Base-by-base conservation (phyloP, 1,140 invertebrate genomes). In the Aphaenogaster ashmeadi region DNA sequence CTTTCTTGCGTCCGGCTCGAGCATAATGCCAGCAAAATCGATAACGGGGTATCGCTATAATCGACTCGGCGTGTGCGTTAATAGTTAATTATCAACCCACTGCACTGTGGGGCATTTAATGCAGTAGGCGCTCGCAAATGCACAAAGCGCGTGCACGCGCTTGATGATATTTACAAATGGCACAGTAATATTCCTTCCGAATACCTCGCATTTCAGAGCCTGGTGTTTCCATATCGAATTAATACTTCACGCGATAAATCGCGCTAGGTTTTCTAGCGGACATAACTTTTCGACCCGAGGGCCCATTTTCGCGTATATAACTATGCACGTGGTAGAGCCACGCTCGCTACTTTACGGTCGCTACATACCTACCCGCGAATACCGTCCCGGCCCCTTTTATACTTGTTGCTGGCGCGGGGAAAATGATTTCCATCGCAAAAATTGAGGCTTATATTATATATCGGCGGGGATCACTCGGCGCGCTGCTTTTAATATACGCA, bases 341-440 rank as follows among this genome's bases (percentile, higher is more conserved):
- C 8, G 6, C 27, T 36, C 21, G 56, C 54, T 66, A 56, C 71
- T 56, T 60, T 74, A 56, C 47, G 56, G 38, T 11, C n/a, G 7
- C n/a, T 7, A 13, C 21, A 27, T 44, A 18, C 9, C 21, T 15
- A 13, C 21, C 9, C 15, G 8, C 18, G 27, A 52, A 60, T 18
- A 36, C 27, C 41, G 38, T 47, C 11, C 15, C 18, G 58, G 38
- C 3, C 38, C 5, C 11, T 50, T 74, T 74, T 74, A 27, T 27
- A 90, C 85, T 88, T 86, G 88, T 88, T 90, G 81, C 87, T 86
- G 36, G 27, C 74, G 44, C 74, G 79, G 15, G 64, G 52, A 60
- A 83, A 83, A 83, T 60, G 27, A 83, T 83, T 56, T 83, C n/a
- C 60, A 77, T 89, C 69, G n/a, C 18, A 54, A 83, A 83, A 83